A percentile compares a stretch with the other conserved stretches of the same genome.
Conservation (phyloP, 2,888 invertebrate species). For the Machimus rusticus region DNA sequence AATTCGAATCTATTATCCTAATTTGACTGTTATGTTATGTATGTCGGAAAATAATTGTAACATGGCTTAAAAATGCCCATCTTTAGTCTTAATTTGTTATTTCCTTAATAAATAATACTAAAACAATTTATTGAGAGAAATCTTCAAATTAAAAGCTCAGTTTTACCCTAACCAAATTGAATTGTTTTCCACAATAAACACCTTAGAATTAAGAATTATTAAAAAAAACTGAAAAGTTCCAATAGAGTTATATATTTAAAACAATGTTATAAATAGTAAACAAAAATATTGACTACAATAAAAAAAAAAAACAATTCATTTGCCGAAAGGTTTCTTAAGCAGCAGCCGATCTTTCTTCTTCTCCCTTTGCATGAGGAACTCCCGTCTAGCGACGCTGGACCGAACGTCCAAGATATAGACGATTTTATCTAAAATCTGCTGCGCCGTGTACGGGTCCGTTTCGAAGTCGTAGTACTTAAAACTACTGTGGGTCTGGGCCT, state of each 20-base stretch:
- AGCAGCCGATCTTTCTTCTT: slow-evolving; percentile 56
- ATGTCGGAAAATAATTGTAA: too few species aligned
- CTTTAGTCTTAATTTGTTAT: too few species aligned
- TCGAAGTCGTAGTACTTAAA: slow-evolving; percentile 92
- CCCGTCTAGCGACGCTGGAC: slow-evolving; percentile 80
- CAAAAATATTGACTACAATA: background rate
- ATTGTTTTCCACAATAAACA: too few species aligned
- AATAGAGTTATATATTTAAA: slow-evolving; percentile 25
- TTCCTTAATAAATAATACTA: too few species aligned
- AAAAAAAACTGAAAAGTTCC: background rate
- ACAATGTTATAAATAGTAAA: slow-evolving; percentile 29
- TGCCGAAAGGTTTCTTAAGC: slow-evolving; percentile 11
- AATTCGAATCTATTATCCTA: too few species aligned
- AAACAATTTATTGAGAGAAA: too few species aligned
- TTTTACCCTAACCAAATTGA: too few species aligned
- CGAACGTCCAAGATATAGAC: slow-evolving; percentile 85
- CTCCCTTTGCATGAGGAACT: slow-evolving; percentile 80
- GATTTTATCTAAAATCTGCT: slow-evolving; percentile 86
- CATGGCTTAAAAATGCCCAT: too few species aligned
- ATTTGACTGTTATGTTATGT: too few species aligned
- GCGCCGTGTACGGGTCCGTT: slow-evolving; percentile 76
- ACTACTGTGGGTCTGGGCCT: slow-evolving; percentile 61
- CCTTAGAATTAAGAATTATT: too few species aligned
- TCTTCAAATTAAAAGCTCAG: too few species aligned
- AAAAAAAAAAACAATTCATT: slow-evolving; percentile 6